A percentile compares a stretch with the other conserved stretches of the same genome.
These are phyloP conservation scores for Gasterosteus nipponicus DNA, from an alignment of 2,113 vertebrate genomes.

Conservation along the genomic window DNA sequence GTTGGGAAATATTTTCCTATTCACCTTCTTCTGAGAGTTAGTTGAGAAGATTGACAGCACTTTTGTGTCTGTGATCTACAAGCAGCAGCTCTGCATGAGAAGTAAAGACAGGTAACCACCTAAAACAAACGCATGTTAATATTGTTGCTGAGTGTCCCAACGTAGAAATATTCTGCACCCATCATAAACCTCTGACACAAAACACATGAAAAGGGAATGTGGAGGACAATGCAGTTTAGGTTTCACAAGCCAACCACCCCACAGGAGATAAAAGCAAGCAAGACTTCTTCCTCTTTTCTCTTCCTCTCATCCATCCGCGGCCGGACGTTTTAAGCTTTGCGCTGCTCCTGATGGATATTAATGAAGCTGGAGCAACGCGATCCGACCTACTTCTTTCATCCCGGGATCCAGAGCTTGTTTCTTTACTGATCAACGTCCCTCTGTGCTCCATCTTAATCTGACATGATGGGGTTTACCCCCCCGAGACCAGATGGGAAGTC, in stretches of 20 bases:
- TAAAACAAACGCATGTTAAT: background rate
- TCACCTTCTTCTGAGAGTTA: background rate
- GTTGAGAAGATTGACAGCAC: background rate
- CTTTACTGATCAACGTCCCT: conserved; percentile 51
- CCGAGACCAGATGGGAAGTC: conserved; percentile 34
- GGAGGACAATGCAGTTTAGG: conserved; percentile 12
- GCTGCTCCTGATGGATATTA: conserved; percentile 57
- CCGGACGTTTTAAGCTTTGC: conserved; percentile 18
- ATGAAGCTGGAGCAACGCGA: conserved; percentile 55
- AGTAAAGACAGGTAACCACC: background rate
- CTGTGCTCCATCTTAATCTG: conserved; percentile 64
- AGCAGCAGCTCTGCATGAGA: background rate
- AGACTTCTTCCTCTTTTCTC: conserved; percentile 23
- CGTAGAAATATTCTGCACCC: background rate
- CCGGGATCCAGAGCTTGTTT: conserved; percentile 15
- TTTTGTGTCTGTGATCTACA: background rate
- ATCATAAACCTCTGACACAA: background rate
- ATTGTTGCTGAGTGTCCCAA: background rate
- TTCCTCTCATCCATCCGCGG: conserved; percentile 39
- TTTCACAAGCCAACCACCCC: conserved; percentile 38
- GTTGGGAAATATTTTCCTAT: background rate
- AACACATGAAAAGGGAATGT: background rate
- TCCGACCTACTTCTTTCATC: conserved; percentile 49
- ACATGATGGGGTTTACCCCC: conserved; percentile 16
- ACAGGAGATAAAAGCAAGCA: conserved; percentile 25